Percentiles rank a stretch among this genome's conserved stretches.
Evolutionary conservation across 2,888 invertebrate genomes (phyloP).

Genomic region (Campoletis raptor): DNA sequence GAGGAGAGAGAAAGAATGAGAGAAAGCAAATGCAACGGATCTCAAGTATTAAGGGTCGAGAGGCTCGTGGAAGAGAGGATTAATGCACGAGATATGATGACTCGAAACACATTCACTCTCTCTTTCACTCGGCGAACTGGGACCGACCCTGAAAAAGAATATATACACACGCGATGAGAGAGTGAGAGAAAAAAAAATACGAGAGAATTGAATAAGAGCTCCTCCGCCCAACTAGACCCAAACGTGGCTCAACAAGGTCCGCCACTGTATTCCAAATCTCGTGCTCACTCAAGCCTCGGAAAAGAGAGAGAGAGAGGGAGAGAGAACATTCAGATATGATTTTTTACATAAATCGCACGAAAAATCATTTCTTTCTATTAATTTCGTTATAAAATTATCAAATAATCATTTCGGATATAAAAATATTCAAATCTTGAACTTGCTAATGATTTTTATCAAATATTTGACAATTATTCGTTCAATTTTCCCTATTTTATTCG

Average conservation of each 20-base stretch:
- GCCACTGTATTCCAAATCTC: slow-evolving; percentile 71
- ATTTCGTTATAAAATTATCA: neutral
- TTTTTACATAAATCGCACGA: neutral
- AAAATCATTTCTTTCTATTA: neutral
- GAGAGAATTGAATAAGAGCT: slow-evolving; percentile 67
- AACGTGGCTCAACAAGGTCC: slow-evolving; percentile 72
- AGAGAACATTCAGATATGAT: neutral
- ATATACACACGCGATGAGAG: slow-evolving; percentile 24
- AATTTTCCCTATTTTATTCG: neutral
- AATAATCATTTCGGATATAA: neutral
- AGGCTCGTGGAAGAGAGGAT: slow-evolving; percentile 57
- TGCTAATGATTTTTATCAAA: neutral
- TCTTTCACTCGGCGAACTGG: slow-evolving; percentile 20
- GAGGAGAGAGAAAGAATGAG: slow-evolving; percentile 8
- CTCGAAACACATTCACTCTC: slow-evolving; percentile 29
- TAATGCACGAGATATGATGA: slow-evolving; percentile 61
- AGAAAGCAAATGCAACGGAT: slow-evolving; percentile 42
- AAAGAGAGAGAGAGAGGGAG: neutral
- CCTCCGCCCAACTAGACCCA: slow-evolving; percentile 41
- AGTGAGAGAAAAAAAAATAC: slow-evolving; percentile 56
- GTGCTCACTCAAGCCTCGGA: neutral
- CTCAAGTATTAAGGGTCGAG: slow-evolving; percentile 57
- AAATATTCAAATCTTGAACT: neutral
- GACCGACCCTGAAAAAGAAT: slow-evolving; percentile 64
- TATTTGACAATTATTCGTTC: neutral